Evolutionary conservation across 1,140 invertebrate species (phyloP).

Genomic region (Laupala kohalensis): DNA sequence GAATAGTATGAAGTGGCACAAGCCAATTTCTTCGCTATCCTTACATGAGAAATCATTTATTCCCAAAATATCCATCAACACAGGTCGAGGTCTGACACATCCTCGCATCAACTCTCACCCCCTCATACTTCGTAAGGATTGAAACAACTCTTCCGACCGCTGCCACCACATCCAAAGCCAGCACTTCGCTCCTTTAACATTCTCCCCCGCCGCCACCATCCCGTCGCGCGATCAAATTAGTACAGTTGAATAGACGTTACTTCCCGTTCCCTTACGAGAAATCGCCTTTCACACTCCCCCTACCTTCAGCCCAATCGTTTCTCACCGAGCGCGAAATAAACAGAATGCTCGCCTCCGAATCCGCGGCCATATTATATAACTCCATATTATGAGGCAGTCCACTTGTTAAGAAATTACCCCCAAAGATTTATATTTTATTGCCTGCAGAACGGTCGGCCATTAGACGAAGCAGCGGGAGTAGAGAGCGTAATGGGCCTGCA

Average conservation of each 20-base stretch:
- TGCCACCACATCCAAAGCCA: not conserved
- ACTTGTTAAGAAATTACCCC: not conserved
- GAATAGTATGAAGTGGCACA: no score
- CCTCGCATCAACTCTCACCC: not conserved
- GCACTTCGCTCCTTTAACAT: no score
- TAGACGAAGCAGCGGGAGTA: not conserved
- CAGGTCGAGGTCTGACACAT: not conserved
- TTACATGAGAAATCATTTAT: no score
- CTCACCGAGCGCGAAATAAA: not conserved
- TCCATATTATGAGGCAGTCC: not conserved
- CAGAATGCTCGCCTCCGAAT: not conserved
- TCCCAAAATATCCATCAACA: no score
- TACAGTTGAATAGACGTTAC: not conserved
- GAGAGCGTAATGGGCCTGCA: not conserved
- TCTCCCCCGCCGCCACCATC: no score
- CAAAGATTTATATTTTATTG: not conserved
- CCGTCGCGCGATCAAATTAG: not conserved
- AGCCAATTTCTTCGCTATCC: no score
- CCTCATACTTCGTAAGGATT: not conserved
- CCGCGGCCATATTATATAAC: not conserved
- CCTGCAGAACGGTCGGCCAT: not conserved
- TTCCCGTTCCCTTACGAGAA: not conserved
- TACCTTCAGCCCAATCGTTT: not conserved
- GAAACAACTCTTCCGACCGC: no score
- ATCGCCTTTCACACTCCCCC: not conserved